Conservation (phyloP, 1,140 invertebrate species). For the Atta texana region DNA sequence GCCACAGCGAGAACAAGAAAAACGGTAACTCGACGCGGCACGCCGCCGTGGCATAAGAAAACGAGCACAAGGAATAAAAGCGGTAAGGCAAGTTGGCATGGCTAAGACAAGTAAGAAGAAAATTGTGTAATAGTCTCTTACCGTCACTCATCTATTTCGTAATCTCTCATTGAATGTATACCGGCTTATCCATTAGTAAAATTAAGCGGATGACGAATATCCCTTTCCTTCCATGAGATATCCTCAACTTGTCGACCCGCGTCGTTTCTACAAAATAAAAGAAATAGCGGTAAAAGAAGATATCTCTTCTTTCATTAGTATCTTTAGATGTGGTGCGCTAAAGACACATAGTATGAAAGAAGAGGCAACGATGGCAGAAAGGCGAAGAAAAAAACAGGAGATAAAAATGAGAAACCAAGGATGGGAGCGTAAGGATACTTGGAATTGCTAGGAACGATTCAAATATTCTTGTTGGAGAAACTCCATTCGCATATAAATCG, state of each 20-base stretch:
- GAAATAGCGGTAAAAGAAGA: conserved; percentile 35
- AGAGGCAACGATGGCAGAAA: background rate
- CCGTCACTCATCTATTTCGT: conserved; percentile 48
- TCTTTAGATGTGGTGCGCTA: conserved; percentile 27
- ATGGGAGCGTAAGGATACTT: conserved; percentile 13
- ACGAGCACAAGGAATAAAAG: conserved; percentile 59
- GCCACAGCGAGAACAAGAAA: conserved; percentile 55
- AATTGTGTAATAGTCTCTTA: conserved; percentile 58
- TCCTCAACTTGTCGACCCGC: conserved; percentile 44
- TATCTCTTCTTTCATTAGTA: background rate
- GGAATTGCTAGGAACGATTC: conserved; percentile 23
- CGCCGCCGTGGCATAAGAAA: conserved; percentile 63
- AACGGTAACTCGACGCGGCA: conserved; percentile 54
- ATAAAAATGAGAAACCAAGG: conserved; percentile 55
- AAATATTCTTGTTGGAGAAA: conserved; percentile 42
- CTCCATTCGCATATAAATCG: conserved; percentile 52
- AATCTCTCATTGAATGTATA: conserved; percentile 65
- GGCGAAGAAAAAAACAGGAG: conserved; percentile 1
- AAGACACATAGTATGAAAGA: background rate
- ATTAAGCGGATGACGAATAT: conserved; percentile 75
- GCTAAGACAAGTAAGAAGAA: conserved; percentile 48
- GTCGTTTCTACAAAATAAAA: conserved; percentile 60
- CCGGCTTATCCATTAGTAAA: conserved; percentile 81
- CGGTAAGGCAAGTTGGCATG: conserved; percentile 30
- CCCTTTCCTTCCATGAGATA: conserved; percentile 1